Evolutionary conservation across 2,888 invertebrate genomes (phyloP).

Genomic region (Trichopoda pennipes): DNA sequence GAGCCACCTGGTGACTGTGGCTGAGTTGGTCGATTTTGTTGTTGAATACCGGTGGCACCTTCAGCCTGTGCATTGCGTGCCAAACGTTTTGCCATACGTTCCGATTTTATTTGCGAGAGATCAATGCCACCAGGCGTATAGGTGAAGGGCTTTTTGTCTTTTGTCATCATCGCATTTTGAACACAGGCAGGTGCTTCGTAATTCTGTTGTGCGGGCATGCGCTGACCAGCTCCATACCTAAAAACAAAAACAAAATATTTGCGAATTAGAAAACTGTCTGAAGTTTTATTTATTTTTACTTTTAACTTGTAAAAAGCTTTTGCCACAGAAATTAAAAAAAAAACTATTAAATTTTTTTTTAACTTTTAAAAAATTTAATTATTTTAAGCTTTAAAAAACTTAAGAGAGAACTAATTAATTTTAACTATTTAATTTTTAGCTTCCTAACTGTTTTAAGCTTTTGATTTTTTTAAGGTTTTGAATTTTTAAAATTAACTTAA

Average conservation of each 20-base stretch:
- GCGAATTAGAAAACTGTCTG: neutral
- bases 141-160: slow-evolving; percentile 98
- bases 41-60: slow-evolving; percentile 84
- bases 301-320: too few relatives aligned
- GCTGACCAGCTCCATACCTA: slow-evolving; percentile 78
- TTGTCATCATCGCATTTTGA: slow-evolving; percentile 96
- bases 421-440: too few relatives aligned
- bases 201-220: slow-evolving; percentile 74
- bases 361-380: neutral
- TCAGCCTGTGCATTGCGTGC: slow-evolving; percentile 87
- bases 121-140: slow-evolving; percentile 96
- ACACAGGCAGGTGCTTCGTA: slow-evolving; percentile 92
- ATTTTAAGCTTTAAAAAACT: neutral
- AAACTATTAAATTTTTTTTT: too few relatives aligned
- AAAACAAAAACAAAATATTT: slow-evolving; percentile 17
- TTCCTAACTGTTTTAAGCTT: too few relatives aligned
- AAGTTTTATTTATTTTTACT: neutral
- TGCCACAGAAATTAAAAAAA: too few relatives aligned
- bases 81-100: slow-evolving; percentile 91
- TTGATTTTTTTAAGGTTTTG: too few relatives aligned
- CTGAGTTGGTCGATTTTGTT: slow-evolving; percentile 82
- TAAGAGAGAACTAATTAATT: too few relatives aligned
- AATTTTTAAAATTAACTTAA: too few relatives aligned
- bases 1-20: slow-evolving; percentile 75
- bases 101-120: slow-evolving; percentile 93